Percentiles rank a stretch among this genome's conserved stretches.
Evolutionary conservation across 35 echinoderm and acorn worm species (phyloP).

Genomic region (Stichopus chloronotus): DNA sequence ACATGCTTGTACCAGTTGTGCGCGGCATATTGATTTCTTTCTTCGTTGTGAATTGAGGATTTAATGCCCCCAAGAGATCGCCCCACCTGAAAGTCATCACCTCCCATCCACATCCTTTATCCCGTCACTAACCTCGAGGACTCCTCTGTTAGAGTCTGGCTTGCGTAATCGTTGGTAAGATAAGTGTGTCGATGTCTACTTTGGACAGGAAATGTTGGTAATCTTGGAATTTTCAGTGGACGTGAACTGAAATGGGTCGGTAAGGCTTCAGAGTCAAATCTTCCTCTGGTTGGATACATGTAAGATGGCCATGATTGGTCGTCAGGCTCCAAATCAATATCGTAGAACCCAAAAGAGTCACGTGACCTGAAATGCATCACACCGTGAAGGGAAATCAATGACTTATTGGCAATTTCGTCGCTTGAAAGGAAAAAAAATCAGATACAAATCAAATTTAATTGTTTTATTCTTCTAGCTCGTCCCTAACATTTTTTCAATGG

Average conservation of each 20-base stretch:
- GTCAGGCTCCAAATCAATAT: not conserved
- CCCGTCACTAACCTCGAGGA: not conserved
- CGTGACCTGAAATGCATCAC: not conserved
- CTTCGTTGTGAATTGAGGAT: too few species aligned
- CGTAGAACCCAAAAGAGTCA: not conserved
- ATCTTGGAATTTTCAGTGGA: not conserved
- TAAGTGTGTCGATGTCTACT: not conserved
- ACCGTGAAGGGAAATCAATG: too few species aligned
- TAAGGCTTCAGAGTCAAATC: conserved; percentile 3
- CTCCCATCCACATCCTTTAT: not conserved
- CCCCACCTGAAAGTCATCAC: too few species aligned
- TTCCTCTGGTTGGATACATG: conserved; percentile 26
- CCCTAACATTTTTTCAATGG: too few species aligned
- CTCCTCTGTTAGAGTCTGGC: not conserved
- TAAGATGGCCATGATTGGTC: conserved; percentile 10
- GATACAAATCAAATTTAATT: too few species aligned
- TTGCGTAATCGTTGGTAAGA: not conserved
- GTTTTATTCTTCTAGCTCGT: too few species aligned
- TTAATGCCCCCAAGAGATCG: too few species aligned
- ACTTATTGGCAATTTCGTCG: too few species aligned
- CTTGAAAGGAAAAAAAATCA: too few species aligned
- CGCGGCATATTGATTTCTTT: too few species aligned
- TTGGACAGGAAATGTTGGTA: conserved; percentile 17
- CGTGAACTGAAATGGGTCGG: not conserved
- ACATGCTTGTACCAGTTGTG: too few species aligned